phyloP scores from a whole-genome alignment of 1,140 invertebrate species.

The Holotrichia oblita region DNA sequence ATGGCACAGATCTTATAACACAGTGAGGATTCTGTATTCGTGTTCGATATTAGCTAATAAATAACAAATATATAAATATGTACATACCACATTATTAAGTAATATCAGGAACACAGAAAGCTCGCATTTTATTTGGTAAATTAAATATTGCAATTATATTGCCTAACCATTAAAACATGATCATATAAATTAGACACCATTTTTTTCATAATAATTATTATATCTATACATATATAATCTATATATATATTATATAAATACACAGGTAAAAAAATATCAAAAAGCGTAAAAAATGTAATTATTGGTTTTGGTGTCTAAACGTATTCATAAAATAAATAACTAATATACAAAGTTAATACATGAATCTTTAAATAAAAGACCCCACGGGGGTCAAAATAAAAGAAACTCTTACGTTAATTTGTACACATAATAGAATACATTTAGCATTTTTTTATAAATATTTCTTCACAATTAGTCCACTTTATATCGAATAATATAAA shows the following conservation, averaged over 20 bases:
- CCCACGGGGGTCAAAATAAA: conserved; percentile 29
- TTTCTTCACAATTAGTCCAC: conserved; percentile 37
- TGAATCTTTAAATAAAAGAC: conserved; percentile 29
- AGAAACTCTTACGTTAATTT: conserved; percentile 37
- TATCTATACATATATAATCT: conserved; percentile 21
- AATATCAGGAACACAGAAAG: conserved; percentile 40
- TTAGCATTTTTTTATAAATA: conserved; percentile 40
- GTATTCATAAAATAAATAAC: conserved; percentile 41
- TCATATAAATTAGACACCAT: conserved; percentile 42
- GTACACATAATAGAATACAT: conserved; percentile 39
- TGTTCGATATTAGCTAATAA: conserved; percentile 40
- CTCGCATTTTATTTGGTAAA: conserved; percentile 42
- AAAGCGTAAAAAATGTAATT: conserved; percentile 42
- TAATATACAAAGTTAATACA: conserved; percentile 41
- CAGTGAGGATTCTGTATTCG: conserved; percentile 34
- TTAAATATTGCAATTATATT: conserved; percentile 42
- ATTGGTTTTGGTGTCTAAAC: conserved; percentile 37
- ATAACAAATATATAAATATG: conserved; percentile 41
- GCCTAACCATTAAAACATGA: conserved; percentile 43
- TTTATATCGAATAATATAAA: conserved; percentile 38
- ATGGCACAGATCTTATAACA: conserved; percentile 43
- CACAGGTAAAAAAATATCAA: conserved; percentile 42
- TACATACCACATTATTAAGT: conserved; percentile 39
- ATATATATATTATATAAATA: conserved; percentile 39
- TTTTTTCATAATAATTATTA: conserved; percentile 36